Evolutionary conservation across 2,113 vertebrate genomes (phyloP), one percentile per base, ranked within the genome.

Genomic region (Dryoscopus gambensis): DNA sequence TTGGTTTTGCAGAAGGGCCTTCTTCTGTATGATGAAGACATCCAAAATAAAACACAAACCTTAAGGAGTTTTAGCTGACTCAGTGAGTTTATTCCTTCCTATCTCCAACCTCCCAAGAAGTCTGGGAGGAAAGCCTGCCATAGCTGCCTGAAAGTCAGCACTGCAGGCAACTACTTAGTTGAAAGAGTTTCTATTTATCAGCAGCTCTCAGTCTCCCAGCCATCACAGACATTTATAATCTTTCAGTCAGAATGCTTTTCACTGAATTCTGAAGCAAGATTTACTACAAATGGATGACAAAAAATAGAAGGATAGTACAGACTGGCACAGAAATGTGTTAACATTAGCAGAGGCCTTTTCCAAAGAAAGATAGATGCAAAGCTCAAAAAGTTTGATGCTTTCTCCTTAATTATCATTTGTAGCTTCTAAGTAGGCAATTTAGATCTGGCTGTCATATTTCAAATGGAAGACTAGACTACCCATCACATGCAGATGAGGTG

Each of bases 371-470:
- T 15, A 59, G 55, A 59, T 89, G 60, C 31, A 88, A 94, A 93
- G 71, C 68, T 83, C 64, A 84, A 55, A 42, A 74, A 79, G 46
- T 78, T 84, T 67, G 55, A 82, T 78, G 68, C 21, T 60, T 83
- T 90, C 64, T 92, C 69, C 60, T 88, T 92, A 84, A 92, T 93
- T 81, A 92, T 90, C 1, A 90, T 82, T 85, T 89, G 64, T 75
- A 90, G 62, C 83, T 93, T 93, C 52, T 94, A 88, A 94, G 88
- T 42, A 93, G 88, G 88, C 83, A 92, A 92, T 97, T 93, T 84
- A 64, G 80, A 90, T 67, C 64, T 35, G 79, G 73, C 64, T 94
- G 79, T 93, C 93, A 78, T 86, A 83, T 81, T 83, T 89, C 64
- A 94, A 52, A 78, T 52, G 63, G 52, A 86, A 89, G 50, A 53